Evolutionary conservation across 2,888 invertebrate species (phyloP).

Genomic region (Drosophila acutilabella): DNA sequence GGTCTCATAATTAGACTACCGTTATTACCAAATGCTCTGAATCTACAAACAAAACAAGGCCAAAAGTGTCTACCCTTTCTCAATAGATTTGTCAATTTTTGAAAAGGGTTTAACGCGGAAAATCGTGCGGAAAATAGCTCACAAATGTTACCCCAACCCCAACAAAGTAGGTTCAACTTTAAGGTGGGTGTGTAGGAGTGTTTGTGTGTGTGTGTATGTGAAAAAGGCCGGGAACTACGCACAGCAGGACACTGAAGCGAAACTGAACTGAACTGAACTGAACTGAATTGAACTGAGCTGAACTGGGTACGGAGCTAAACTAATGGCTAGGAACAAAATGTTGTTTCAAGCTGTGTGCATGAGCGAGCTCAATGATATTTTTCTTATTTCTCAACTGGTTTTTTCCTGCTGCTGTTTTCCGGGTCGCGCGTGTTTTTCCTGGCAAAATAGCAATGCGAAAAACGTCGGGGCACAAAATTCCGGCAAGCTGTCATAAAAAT

Average conservation of each 20-base stretch:
- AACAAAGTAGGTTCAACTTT: slow-evolving; percentile 13
- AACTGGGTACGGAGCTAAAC: slow-evolving; percentile 51
- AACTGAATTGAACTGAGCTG: slow-evolving; percentile 18
- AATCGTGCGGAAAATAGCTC: slow-evolving; percentile 71
- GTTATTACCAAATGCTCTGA: slow-evolving; percentile 3
- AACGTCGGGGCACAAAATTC: slow-evolving; percentile 14
- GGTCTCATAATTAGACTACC: slow-evolving; percentile 42
- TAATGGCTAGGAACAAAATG: slow-evolving; percentile 75
- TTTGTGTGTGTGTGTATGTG: not conserved
- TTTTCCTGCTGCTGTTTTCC: slow-evolving; percentile 2
- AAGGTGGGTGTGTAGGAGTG: slow-evolving; percentile 23
- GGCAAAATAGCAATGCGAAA: slow-evolving; percentile 26
- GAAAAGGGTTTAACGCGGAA: slow-evolving; percentile 54
- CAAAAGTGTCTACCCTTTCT: not conserved
- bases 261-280: slow-evolving; percentile 6
- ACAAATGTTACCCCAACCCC: slow-evolving; percentile 23
- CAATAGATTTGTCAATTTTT: slow-evolving; percentile 53
- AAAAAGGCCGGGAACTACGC: slow-evolving; percentile 3
- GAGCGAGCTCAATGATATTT: slow-evolving; percentile 73
- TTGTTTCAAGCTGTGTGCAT: slow-evolving; percentile 79
- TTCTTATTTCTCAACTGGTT: slow-evolving; percentile 34
- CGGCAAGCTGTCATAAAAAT: slow-evolving; percentile 72
- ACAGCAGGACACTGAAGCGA: slow-evolving; percentile 44
- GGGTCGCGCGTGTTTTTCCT: slow-evolving; percentile 22
- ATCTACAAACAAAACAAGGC: not conserved